Conservation (phyloP, 2,797 vertebrate species). For the Erpetoichthys calabaricus region DNA sequence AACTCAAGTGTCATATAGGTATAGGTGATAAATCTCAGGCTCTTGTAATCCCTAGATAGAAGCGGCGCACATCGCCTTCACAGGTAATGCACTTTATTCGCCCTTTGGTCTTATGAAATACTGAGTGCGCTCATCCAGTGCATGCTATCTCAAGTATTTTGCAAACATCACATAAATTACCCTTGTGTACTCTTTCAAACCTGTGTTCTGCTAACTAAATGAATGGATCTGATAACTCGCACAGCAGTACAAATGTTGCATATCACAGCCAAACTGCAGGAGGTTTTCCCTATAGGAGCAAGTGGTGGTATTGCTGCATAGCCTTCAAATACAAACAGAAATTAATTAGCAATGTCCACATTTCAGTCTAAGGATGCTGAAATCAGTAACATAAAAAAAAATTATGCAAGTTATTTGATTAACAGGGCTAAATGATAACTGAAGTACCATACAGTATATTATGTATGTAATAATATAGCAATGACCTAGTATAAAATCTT, state of each 20-base stretch:
- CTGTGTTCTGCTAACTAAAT: background rate
- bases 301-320: too few relatives aligned
- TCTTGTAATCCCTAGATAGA: slow-evolving; percentile 1
- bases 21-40: slow-evolving; percentile 11
- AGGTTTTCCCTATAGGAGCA: background rate
- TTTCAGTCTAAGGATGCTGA: background rate
- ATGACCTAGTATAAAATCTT: too few relatives aligned
- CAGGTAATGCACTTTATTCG: slow-evolving; percentile 9
- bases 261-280: background rate
- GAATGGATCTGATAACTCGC: background rate
- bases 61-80: slow-evolving; percentile 2
- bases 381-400: too few relatives aligned
- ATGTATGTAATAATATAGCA: too few relatives aligned
- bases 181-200: background rate
- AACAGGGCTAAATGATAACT: too few relatives aligned
- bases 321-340: too few relatives aligned
- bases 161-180: slow-evolving; percentile 3
- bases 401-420: too few relatives aligned
- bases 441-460: too few relatives aligned
- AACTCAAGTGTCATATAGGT: slow-evolving; percentile 3
- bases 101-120: slow-evolving; percentile 4
- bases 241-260: background rate
- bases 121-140: slow-evolving; percentile 2
- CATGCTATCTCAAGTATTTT: slow-evolving; percentile 1
- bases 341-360: background rate